Base-by-base conservation (phyloP, 2,113 vertebrate genomes). In the Coreoperca whiteheadi region DNA sequence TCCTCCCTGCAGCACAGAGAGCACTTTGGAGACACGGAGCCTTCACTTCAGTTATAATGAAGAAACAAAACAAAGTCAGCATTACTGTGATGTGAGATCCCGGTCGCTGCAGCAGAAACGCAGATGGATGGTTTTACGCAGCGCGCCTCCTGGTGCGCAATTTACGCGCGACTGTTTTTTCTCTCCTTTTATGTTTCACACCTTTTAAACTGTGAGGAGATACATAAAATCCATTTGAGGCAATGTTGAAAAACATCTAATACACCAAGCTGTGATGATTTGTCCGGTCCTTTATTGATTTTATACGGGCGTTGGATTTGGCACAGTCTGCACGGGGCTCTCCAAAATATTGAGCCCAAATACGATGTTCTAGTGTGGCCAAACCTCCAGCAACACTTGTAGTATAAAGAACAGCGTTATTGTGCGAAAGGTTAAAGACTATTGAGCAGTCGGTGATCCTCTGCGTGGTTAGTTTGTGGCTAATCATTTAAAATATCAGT, bases 131-230 rank as follows among this genome's bases (percentile, higher is more conserved):
- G 23, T 48, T 80, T 80, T 61, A 69, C 32, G 50, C 61, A 56
- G 6, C 4, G 25, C 34, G 0, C 9, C 12, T 28, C 54, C 54
- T 2, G 11, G 15, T 4, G 81, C 11, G 6, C 37, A 77, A 14
- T 81, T 87, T 84, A 84, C 81, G 54, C 85, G 18, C 68, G 34
- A 1, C 1, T 3, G 9, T 70, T 43, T 11, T 28, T 41, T 53
- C 11, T 23, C 18, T 32, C n/a, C 9, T 8, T 28, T 56, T 6
- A 2, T 18, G 28, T 30, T 25, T 79, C 56, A 41, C 53, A 43
- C 8, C 0, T 69, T 12, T 68, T 34, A 28, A 20, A 66, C 0
- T 25, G 66, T 50, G 66, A 72, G 15, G 11, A 53, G 23, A 37
- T 30, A 20, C 39, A 77, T 6, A 30, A 25, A 81, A 79, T 63